These are phyloP conservation scores for Thunnus maccoyii DNA, from an alignment of 2,113 vertebrate species.

Conservation along the genomic window DNA sequence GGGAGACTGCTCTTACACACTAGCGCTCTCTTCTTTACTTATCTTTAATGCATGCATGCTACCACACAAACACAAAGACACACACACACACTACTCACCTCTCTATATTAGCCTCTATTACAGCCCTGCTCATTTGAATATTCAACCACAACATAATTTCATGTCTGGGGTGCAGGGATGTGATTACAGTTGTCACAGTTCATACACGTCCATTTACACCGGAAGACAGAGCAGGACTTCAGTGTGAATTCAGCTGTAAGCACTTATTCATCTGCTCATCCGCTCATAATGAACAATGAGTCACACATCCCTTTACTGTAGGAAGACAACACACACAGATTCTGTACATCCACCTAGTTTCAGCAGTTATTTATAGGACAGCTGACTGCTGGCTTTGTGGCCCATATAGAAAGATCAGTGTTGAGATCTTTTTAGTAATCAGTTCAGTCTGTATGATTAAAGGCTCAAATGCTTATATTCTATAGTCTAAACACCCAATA, in stretches of 20 bases:
- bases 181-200: slow-evolving; percentile 14
- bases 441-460: background rate
- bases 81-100: background rate
- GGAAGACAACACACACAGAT: background rate
- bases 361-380: slow-evolving; percentile 32
- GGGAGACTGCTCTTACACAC: background rate
- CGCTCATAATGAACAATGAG: background rate
- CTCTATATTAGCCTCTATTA: background rate
- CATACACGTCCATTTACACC: slow-evolving; percentile 9
- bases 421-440: background rate
- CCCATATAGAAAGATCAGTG: background rate
- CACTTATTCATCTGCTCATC: background rate
- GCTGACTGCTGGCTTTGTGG: slow-evolving; percentile 1
- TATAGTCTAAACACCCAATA: background rate
- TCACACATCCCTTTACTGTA: background rate
- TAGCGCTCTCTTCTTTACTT: background rate
- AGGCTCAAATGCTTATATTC: too few species aligned
- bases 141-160: slow-evolving; percentile 18
- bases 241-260: slow-evolving; percentile 18
- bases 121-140: slow-evolving; percentile 1
- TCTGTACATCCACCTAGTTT: slow-evolving; percentile 22
- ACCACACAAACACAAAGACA: too few species aligned
- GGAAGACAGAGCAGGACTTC: background rate
- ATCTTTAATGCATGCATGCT: background rate
- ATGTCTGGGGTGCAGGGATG: background rate